These are phyloP conservation scores for Brachylomia viminalis DNA, from an alignment of 2,888 invertebrate species.

Conservation along the genomic window DNA sequence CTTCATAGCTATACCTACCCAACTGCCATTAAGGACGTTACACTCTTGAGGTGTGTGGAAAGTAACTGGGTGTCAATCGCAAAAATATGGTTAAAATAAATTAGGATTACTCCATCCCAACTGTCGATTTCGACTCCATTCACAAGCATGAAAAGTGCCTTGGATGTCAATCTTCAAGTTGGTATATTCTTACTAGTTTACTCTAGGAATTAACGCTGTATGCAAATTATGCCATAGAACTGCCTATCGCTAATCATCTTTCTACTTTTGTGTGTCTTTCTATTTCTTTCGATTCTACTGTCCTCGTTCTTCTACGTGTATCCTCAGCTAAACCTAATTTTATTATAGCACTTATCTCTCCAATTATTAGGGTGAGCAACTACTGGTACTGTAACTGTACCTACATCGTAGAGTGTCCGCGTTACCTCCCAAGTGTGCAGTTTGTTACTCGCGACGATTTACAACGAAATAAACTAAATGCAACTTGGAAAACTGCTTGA, in stretches of 20 bases:
- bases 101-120: not conserved
- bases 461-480: conserved; percentile 7
- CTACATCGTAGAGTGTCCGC: not conserved
- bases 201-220: not conserved
- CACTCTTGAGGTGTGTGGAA: not conserved
- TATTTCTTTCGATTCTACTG: not conserved
- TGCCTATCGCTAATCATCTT: too few relatives aligned
- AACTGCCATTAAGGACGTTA: not conserved
- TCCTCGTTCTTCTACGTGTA: not conserved
- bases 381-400: conserved; percentile 4
- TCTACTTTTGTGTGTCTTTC: not conserved
- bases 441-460: conserved; percentile 4
- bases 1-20: not conserved
- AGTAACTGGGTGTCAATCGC: not conserved
- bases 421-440: conserved; percentile 17
- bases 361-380: conserved; percentile 13
- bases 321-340: not conserved
- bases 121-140: not conserved
- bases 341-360: conserved; percentile 15
- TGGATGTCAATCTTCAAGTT: not conserved
- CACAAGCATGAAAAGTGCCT: not conserved
- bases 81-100: not conserved
- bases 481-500: not conserved
- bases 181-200: not conserved
- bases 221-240: too few relatives aligned